Evolutionary conservation across 1,140 invertebrate species (phyloP).

Genomic region (Phymastichus coffea): DNA sequence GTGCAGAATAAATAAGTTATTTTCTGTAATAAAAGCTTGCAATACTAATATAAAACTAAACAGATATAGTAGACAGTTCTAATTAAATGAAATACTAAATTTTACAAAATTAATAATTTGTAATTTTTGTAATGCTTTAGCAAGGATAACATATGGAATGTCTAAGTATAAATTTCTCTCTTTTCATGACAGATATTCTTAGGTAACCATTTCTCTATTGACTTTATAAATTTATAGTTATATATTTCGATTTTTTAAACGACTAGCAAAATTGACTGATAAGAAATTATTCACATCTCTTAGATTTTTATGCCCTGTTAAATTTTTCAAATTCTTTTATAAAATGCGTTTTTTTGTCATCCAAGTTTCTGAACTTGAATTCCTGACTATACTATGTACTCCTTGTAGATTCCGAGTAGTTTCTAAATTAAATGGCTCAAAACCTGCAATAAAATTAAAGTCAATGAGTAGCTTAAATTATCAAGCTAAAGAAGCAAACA

Average conservation of each 20-base stretch:
- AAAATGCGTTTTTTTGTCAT: too few relatives aligned
- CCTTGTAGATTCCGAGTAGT: constrained; percentile 62
- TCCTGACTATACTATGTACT: constrained; percentile 55
- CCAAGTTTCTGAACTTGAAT: neutral
- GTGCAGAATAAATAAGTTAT: constrained; percentile 26
- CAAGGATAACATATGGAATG: constrained; percentile 22
- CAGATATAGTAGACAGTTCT: constrained; percentile 16
- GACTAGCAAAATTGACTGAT: constrained; percentile 10
- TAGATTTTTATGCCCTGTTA: too few relatives aligned
- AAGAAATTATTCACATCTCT: constrained; percentile 7
- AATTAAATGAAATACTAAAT: constrained; percentile 15
- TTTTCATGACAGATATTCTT: too few relatives aligned
- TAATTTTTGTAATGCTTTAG: constrained; percentile 20
- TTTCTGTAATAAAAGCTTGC: constrained; percentile 20
- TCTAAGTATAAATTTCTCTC: constrained; percentile 8
- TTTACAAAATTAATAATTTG: constrained; percentile 9
- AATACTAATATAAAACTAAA: constrained; percentile 22
- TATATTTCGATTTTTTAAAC: too few relatives aligned
- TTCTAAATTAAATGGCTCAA: constrained; percentile 64
- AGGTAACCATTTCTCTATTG: too few relatives aligned
- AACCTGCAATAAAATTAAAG: constrained; percentile 55
- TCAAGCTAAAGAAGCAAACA: too few relatives aligned
- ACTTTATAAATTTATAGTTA: too few relatives aligned
- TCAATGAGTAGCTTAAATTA: too few relatives aligned
- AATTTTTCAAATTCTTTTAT: too few relatives aligned